Conservation (phyloP, 2,113 vertebrate species). For the Mesembrinibis cayennensis region DNA sequence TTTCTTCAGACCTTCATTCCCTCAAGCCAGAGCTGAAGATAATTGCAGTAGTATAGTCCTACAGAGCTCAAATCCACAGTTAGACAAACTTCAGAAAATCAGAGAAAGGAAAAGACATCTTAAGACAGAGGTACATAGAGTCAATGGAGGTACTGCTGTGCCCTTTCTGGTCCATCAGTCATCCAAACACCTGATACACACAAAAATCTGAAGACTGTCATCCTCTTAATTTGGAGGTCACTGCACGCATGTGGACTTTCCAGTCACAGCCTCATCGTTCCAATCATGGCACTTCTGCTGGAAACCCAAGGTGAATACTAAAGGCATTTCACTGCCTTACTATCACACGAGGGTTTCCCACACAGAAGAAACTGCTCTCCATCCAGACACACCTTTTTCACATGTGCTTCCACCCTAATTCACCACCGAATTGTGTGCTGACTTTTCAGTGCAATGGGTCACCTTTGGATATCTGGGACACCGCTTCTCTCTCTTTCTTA, state of each 20-base stretch:
- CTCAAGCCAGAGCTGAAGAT: neutral
- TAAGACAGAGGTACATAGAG: neutral
- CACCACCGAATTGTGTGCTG: neutral
- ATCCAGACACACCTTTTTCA: neutral
- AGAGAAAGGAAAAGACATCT: neutral
- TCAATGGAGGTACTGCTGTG: neutral
- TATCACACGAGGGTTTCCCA: neutral
- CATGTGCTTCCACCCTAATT: neutral
- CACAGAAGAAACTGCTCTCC: neutral
- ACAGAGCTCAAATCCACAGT: neutral
- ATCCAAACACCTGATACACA: neutral
- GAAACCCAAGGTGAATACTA: neutral
- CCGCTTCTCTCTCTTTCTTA: neutral
- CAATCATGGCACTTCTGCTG: neutral
- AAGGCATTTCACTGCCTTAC: neutral
- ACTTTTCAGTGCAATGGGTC: neutral
- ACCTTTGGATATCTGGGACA: neutral
- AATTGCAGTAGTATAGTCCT: neutral
- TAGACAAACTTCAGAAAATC: neutral
- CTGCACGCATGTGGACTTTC: neutral
- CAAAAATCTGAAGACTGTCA: neutral
- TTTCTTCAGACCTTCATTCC: neutral
- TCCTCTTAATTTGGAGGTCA: neutral
- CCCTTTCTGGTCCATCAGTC: neutral
- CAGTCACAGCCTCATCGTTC: neutral